Base-by-base conservation (phyloP, 2,888 invertebrate genomes). In the Pterostichus niger region DNA sequence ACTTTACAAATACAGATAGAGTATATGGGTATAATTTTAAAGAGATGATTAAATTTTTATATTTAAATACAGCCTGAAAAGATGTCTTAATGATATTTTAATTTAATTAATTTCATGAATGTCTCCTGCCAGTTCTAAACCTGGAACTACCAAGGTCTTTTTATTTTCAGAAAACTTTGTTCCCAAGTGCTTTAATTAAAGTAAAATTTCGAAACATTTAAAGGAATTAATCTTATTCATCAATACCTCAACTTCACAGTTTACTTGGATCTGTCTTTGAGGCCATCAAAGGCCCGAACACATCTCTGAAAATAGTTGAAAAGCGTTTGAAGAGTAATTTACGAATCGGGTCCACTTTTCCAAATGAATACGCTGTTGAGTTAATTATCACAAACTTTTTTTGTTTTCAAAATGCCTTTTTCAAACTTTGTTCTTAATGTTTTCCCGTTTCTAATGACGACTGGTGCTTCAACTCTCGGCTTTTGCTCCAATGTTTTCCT, bases 351-450 rank as follows among this genome's bases (percentile, higher is more conserved):
- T 52, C 52, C 75, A 75, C 75, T 78, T 68, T 68, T 80, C 80
- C 52, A 71, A 80, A 80, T 71, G 80, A 80, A 80, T 80, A 80
- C 80, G 52, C 40, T 54, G 80, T 80, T 80, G 68, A 80, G 68
- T 52, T 80, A 80, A 80, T 68, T 80, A 80, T 80, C 80, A 35
- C 80, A 61, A 68, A 56, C 15, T 79, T 68, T 64, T 80, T 64
- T 64, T 68, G 68, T 75, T 75, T 75, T 49, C 33, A 24, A 71
- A 64, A 80, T 80, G 80, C 64, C 64, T 68, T 80, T 80, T 80
- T 31, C 52, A 68, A 80, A 52, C 64, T 79, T 52, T 80, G 52
- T 80, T 68, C 68, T 80, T 80, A 64, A 80, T 80, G 64, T 79
- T 79, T 64, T 79, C 64, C 31, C 61, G 31, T 80, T 68, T 46